A percentile compares a stretch with the other conserved stretches of the same genome.
phyloP scores from a whole-genome alignment of 2,888 invertebrate species.

The Agriotes lineatus region DNA sequence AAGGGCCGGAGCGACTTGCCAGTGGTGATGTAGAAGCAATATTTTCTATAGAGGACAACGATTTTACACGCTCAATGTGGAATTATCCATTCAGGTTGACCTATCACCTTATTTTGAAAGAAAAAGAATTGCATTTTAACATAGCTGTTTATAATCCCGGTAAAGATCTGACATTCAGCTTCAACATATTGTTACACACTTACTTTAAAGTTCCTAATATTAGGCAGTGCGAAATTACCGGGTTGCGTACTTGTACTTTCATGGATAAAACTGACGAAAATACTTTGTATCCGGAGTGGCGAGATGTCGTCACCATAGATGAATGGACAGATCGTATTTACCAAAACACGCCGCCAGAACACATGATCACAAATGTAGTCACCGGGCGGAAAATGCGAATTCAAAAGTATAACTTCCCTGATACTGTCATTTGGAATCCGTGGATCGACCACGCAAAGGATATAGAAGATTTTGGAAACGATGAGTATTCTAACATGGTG shows the following conservation, averaged over 20 bases:
- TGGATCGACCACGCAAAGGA: conserved; percentile 95
- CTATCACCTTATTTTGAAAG: conserved; percentile 91
- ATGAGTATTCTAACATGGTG: conserved; percentile 96
- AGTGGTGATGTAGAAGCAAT: conserved; percentile 94
- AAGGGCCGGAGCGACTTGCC: conserved; percentile 87
- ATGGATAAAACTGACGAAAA: conserved; percentile 86
- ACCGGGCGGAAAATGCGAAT: conserved; percentile 93
- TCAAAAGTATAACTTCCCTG: conserved; percentile 95
- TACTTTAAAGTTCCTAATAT: conserved; percentile 98
- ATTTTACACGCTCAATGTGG: conserved; percentile 94
- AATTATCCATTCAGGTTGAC: conserved; percentile 92
- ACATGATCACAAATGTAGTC: conserved; percentile 93
- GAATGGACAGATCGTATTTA: conserved; percentile 96
- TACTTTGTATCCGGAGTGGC: conserved; percentile 88
- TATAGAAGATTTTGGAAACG: conserved; percentile 95
- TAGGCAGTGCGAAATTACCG: conserved; percentile 90
- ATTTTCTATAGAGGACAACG: conserved; percentile 92
- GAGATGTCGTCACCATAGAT: conserved; percentile 89
- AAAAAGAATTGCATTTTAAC: conserved; percentile 93
- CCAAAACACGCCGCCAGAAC: conserved; percentile 92
- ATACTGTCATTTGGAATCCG: conserved; percentile 98
- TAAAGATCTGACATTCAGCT: conserved; percentile 90
- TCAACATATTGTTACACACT: conserved; percentile 93
- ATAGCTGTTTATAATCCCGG: conserved; percentile 95
- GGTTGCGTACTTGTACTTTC: conserved; percentile 85